Conservation (phyloP, 2,888 invertebrate species). For the Protophormia terraenovae region DNA sequence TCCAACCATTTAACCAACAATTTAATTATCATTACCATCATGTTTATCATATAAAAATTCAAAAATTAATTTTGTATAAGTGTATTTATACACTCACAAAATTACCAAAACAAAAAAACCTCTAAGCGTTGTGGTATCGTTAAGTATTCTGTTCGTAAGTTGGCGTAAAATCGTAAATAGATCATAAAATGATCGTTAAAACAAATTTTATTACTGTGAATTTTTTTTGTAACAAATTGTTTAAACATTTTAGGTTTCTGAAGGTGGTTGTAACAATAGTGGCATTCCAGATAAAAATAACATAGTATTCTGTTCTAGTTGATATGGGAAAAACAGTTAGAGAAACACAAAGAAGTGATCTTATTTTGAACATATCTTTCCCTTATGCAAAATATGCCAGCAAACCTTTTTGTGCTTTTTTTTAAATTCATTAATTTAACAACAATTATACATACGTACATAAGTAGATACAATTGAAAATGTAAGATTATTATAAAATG, state of each 20-base stretch:
- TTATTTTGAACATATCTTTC: neutral
- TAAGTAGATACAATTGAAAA: too few relatives aligned
- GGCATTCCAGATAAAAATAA: neutral
- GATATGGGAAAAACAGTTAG: neutral
- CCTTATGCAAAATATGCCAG: conserved; percentile 9
- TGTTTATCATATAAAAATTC: conserved; percentile 24
- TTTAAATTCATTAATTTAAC: neutral
- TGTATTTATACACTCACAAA: conserved; percentile 6
- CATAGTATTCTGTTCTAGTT: neutral
- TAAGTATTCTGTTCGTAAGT: conserved; percentile 73
- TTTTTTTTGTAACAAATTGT: neutral
- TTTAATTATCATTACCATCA: conserved; percentile 53
- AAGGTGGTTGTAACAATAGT: neutral
- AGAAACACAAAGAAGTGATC: neutral
- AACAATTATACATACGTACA: neutral
- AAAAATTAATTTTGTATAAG: conserved; percentile 18
- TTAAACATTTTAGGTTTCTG: neutral
- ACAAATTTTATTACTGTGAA: conserved; percentile 73
- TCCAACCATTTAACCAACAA: conserved; percentile 42
- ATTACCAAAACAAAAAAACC: neutral
- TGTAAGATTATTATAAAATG: neutral
- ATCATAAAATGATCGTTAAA: conserved; percentile 80
- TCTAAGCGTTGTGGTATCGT: conserved; percentile 44
- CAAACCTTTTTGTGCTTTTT: too few relatives aligned
- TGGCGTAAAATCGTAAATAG: conserved; percentile 79